A percentile compares a stretch with the other conserved stretches of the same genome.
Conservation (phyloP, 2,113 vertebrate genomes). For the Blennius ocellaris region DNA sequence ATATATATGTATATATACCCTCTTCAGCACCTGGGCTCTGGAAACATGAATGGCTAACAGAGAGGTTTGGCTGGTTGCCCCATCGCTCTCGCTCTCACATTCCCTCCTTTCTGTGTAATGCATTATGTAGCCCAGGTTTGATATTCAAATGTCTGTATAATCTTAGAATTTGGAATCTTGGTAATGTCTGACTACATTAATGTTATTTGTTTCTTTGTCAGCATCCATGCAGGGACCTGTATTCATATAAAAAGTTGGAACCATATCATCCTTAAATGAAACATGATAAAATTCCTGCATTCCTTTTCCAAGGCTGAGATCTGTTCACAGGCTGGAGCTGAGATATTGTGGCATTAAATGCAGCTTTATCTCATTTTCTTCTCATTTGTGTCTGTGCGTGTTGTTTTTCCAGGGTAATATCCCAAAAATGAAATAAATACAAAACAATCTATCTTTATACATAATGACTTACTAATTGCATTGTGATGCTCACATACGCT, state of each 20-base stretch:
- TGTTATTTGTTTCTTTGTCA: slow-evolving; percentile 62
- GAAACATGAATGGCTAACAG: slow-evolving; percentile 61
- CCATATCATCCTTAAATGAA: slow-evolving; percentile 19
- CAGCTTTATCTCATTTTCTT: background rate
- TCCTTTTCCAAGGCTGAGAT: slow-evolving; percentile 11
- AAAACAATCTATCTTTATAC: slow-evolving; percentile 7
- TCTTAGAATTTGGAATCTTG: slow-evolving; percentile 51
- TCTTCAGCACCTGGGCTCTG: slow-evolving; percentile 66
- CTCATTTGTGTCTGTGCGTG: background rate
- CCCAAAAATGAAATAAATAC: background rate
- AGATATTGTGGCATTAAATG: background rate
- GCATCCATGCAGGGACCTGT: slow-evolving; percentile 35
- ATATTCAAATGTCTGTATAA: slow-evolving; percentile 60
- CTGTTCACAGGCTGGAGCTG: slow-evolving; percentile 1
- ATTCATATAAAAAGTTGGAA: slow-evolving; percentile 39
- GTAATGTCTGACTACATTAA: slow-evolving; percentile 53
- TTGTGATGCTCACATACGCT: background rate
- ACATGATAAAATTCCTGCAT: slow-evolving; percentile 19
- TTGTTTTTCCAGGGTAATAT: slow-evolving; percentile 7
- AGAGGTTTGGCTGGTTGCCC: slow-evolving; percentile 63
- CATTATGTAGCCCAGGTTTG: slow-evolving; percentile 31
- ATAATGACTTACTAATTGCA: background rate
- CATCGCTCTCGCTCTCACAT: slow-evolving; percentile 3
- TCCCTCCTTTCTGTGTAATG: slow-evolving; percentile 31
- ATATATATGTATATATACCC: background rate